Percentiles rank a stretch among this genome's conserved stretches.
Conservation (phyloP, 2,113 vertebrate genomes). For the Osmerus eperlanus region DNA sequence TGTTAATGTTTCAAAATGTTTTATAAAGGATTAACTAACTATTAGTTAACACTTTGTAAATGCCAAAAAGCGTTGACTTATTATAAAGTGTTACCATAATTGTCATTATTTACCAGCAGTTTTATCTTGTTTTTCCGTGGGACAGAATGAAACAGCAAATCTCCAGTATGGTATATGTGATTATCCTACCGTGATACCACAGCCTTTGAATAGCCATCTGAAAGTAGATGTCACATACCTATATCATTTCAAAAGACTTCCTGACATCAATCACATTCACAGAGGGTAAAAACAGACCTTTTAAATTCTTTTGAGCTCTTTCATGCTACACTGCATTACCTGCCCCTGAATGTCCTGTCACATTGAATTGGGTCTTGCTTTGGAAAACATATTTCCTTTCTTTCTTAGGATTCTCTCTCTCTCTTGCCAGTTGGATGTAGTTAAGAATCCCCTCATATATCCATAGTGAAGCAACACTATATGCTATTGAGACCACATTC, state of each 20-base stretch:
- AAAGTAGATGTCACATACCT: conserved; percentile 28
- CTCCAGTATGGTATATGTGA: background rate
- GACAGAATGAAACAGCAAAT: background rate
- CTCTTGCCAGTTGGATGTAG: background rate
- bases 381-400: conserved; percentile 48
- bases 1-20: too few relatives aligned
- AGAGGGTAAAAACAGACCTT: conserved; percentile 47
- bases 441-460: too few relatives aligned
- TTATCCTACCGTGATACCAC: background rate
- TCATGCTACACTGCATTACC: conserved; percentile 44
- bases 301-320: conserved; percentile 53
- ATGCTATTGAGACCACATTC: too few relatives aligned
- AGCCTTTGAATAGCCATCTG: conserved; percentile 26
- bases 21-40: too few relatives aligned
- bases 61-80: too few relatives aligned
- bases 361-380: conserved; percentile 40
- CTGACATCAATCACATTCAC: conserved; percentile 54
- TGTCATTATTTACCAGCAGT: too few relatives aligned
- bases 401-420: conserved; percentile 31
- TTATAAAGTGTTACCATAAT: too few relatives aligned
- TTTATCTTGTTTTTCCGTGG: too few relatives aligned
- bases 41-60: too few relatives aligned
- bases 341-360: conserved; percentile 44
- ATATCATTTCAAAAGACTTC: conserved; percentile 30
- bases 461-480: too few relatives aligned